phyloP scores from a whole-genome alignment of 2,888 invertebrate genomes.

The Chaetogeoica ovagalla region DNA sequence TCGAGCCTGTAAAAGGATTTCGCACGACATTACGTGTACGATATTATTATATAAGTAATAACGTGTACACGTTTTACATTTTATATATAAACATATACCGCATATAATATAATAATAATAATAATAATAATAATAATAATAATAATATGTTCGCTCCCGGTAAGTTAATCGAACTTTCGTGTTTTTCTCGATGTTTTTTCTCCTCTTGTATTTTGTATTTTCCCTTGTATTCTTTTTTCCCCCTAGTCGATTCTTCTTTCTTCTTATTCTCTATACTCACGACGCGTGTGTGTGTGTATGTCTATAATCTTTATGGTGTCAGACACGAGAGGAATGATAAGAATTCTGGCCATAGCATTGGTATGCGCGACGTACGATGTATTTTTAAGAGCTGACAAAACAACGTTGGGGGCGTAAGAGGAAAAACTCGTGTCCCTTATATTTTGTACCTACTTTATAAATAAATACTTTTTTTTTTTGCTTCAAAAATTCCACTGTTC shows the following conservation, averaged over 20 bases:
- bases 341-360: conserved; percentile 1
- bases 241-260: neutral
- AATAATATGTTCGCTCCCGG: conserved; percentile 5
- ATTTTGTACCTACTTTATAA: neutral
- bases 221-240: neutral
- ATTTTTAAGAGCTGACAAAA: conserved; percentile 36
- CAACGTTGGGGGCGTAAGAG: neutral
- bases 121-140: neutral
- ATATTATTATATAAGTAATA: too few relatives aligned
- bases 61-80: too few relatives aligned
- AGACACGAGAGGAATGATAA: conserved; percentile 14
- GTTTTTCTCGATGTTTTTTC: neutral
- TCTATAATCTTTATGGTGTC: neutral
- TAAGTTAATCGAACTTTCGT: conserved; percentile 25
- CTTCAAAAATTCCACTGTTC: too few relatives aligned
- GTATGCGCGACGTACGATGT: neutral
- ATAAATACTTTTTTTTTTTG: neutral
- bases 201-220: neutral
- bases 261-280: neutral
- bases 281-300: neutral
- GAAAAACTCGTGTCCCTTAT: neutral
- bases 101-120: neutral
- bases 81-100: too few relatives aligned
- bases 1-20: too few relatives aligned
- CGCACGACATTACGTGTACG: too few relatives aligned